These are phyloP conservation scores for Sylvietta virens DNA, from an alignment of 2,113 vertebrate species.

Conservation along the genomic window DNA sequence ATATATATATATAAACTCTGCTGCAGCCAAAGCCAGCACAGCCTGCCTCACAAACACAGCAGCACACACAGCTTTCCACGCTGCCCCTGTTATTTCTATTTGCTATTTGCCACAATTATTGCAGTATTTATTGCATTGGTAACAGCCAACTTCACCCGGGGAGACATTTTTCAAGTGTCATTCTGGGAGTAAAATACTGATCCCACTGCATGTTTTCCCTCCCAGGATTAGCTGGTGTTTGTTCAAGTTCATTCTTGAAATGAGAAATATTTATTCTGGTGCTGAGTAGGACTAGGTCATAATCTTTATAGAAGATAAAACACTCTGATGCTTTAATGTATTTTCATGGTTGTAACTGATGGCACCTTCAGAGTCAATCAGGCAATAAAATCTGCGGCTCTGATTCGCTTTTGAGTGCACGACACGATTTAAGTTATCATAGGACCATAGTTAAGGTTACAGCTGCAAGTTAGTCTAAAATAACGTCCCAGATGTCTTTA, in stretches of 20 bases:
- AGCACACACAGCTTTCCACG: background rate
- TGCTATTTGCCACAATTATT: background rate
- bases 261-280: background rate
- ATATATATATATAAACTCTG: background rate
- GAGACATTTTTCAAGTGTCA: background rate
- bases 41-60: background rate
- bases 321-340: background rate
- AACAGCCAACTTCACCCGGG: background rate
- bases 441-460: background rate
- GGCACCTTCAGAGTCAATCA: background rate
- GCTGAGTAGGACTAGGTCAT: background rate
- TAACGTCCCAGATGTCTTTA: background rate
- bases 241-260: background rate
- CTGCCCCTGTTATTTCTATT: background rate
- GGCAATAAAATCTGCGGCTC: background rate
- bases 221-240: background rate
- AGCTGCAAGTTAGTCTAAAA: background rate
- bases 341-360: background rate
- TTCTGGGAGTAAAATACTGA: background rate
- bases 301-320: background rate
- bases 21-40: background rate
- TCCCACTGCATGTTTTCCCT: background rate
- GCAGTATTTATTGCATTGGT: background rate
- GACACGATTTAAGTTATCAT: background rate
- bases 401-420: background rate